Percentiles rank a stretch among this genome's conserved stretches.
These are phyloP conservation scores for Dreissena polymorpha DNA, from an alignment of 1,140 invertebrate genomes.

Conservation along the genomic window DNA sequence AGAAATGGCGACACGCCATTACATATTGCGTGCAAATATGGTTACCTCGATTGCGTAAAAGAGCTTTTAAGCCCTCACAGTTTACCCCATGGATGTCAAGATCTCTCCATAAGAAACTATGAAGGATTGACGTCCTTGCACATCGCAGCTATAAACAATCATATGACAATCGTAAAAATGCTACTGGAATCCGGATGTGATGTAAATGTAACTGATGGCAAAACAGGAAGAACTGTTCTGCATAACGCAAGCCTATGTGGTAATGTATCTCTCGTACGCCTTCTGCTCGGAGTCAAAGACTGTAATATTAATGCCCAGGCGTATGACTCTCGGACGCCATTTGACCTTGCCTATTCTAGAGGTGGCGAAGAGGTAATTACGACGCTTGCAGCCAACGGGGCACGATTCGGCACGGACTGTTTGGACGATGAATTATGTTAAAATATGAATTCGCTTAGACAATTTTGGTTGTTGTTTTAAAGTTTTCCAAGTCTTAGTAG, in stretches of 20 bases:
- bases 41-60: slow-evolving; percentile 84
- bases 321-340: slow-evolving; percentile 37
- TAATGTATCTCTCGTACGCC: slow-evolving; percentile 13
- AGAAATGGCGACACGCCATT: slow-evolving; percentile 67
- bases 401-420: slow-evolving; percentile 14
- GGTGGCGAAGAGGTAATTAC: slow-evolving; percentile 26
- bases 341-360: slow-evolving; percentile 39
- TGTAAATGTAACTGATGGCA: slow-evolving; percentile 83
- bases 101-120: slow-evolving; percentile 88
- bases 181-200: slow-evolving; percentile 76
- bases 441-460: background rate
- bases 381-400: slow-evolving; percentile 30
- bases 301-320: slow-evolving; percentile 45
- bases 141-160: slow-evolving; percentile 56
- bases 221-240: slow-evolving; percentile 44
- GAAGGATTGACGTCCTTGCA: slow-evolving; percentile 87
- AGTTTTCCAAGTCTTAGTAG: background rate
- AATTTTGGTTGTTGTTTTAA: background rate
- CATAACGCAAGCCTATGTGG: slow-evolving; percentile 20
- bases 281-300: background rate
- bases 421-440: slow-evolving; percentile 8
- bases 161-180: slow-evolving; percentile 51
- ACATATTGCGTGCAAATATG: slow-evolving; percentile 80
- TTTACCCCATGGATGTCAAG: slow-evolving; percentile 73
- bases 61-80: slow-evolving; percentile 84